Base-by-base conservation (phyloP, 2,113 vertebrate genomes). In the Talpa occidentalis region DNA sequence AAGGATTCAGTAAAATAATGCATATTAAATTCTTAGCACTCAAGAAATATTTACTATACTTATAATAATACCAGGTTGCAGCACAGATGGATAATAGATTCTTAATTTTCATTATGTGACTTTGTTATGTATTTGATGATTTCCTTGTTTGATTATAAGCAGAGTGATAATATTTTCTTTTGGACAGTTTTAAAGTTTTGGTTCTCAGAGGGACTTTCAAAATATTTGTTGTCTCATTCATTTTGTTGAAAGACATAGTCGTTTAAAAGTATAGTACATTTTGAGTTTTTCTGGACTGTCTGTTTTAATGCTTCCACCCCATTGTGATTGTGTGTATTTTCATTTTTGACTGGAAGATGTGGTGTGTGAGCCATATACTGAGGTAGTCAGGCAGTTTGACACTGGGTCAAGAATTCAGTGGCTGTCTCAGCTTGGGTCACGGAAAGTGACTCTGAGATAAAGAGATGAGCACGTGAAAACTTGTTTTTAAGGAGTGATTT, bases 201-300 rank as follows among this genome's bases (percentile, higher is more conserved):
- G 84, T 92, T 93, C 47, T 86, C 52, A 89, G 59, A 89, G 42
- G n/a, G 15, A 10, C 52, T 93, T 56, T 81, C 40, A 78, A 73
- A 73, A 24, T 90, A 21, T 73, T 78, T 93, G 42, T 80, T 72
- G 16, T 69, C 6, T 84, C 40, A 64, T 54, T 42, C 69, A 40
- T 67, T 62, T 60, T 64, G 70, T 85, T 92, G 10, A 91, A 69
- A 69, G 47, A 56, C 19, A 15, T 86, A 37, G 52, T 80, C 52
- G 79, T 90, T 74, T 81, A 84, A 54, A 62, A 70, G 44, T 76
- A 47, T 40, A 60, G 16, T 35, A 56, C 10, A 21, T 78, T 85
- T 77, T 81, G 67, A 84, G 22, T 89, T 78, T 91, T 79, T 90
- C 5, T 42, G 24, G n/a, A 52, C 56, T 54, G 17, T 59, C 37